Percentiles rank a stretch among this genome's conserved stretches.
Conservation (phyloP, 1,140 invertebrate species). For the Anoplophora glabripennis region DNA sequence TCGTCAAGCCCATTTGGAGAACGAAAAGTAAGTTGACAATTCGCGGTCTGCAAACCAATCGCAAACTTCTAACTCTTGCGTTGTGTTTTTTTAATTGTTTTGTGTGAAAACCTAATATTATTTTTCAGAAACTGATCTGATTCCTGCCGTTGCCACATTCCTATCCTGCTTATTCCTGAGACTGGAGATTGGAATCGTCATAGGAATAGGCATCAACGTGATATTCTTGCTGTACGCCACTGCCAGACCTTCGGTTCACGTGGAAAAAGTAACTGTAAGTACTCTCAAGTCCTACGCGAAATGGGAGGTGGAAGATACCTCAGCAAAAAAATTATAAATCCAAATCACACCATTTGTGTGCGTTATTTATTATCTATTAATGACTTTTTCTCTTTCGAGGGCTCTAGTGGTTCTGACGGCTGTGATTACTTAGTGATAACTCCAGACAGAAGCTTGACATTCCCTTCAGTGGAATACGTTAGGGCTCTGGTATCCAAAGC, state of each 20-base stretch:
- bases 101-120: background rate
- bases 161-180: conserved; percentile 76
- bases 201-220: conserved; percentile 84
- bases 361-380: too few species aligned
- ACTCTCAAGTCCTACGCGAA: too few species aligned
- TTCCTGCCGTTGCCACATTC: conserved; percentile 82
- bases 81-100: too few species aligned
- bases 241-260: conserved; percentile 78
- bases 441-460: conserved; percentile 80
- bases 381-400: too few species aligned
- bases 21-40: conserved; percentile 76
- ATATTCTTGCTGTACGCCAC: conserved; percentile 86
- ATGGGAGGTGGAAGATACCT: too few species aligned
- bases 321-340: too few species aligned
- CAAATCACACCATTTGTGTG: conserved; percentile 62
- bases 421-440: conserved; percentile 76
- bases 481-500: conserved; percentile 78
- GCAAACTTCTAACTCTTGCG: too few species aligned
- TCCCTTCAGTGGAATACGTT: conserved; percentile 85
- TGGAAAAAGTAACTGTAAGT: conserved; percentile 67
- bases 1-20: conserved; percentile 73
- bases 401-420: conserved; percentile 60
- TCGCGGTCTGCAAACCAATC: too few species aligned
- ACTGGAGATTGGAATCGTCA: conserved; percentile 85
- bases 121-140: conserved; percentile 77